Evolutionary conservation across 2,113 vertebrate species (phyloP).

Genomic region (Salvelinus fontinalis): DNA sequence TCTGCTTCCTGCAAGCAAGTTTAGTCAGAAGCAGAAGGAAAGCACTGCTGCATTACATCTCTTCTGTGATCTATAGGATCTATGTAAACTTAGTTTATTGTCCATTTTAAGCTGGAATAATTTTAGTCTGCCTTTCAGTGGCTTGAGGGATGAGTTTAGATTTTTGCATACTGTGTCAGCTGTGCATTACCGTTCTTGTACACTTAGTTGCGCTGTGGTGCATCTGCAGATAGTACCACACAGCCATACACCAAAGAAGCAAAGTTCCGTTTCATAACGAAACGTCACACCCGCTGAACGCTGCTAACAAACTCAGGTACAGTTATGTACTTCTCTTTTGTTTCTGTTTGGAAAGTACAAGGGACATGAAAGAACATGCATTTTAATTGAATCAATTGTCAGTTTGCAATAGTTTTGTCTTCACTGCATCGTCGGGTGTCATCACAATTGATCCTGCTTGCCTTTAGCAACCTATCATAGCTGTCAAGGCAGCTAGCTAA

Average conservation of each 20-base stretch:
- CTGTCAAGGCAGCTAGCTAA: too few relatives aligned
- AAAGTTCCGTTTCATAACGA: conserved; percentile 43
- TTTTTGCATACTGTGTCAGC: not conserved
- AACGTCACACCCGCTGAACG: conserved; percentile 52
- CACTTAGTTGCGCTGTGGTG: conserved; percentile 18
- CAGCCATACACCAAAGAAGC: conserved; percentile 17
- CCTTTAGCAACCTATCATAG: too few relatives aligned
- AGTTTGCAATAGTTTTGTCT: too few relatives aligned
- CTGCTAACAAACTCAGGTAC: not conserved
- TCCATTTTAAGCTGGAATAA: not conserved
- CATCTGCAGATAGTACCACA: not conserved
- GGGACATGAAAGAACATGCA: too few relatives aligned
- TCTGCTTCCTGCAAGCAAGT: not conserved
- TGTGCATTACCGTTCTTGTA: not conserved
- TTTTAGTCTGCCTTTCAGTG: not conserved
- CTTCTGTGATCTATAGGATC: not conserved
- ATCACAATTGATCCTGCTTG: too few relatives aligned
- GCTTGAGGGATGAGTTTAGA: not conserved
- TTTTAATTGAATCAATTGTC: too few relatives aligned
- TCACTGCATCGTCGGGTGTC: too few relatives aligned
- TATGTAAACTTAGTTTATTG: not conserved
- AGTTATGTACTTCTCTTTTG: not conserved
- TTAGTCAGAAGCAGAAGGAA: not conserved
- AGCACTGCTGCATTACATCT: not conserved
- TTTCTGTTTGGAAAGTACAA: not conserved